Percentiles rank a stretch among this genome's conserved stretches.
Conservation (phyloP, 2,113 vertebrate genomes). For the Dipodomys ordii region DNA sequence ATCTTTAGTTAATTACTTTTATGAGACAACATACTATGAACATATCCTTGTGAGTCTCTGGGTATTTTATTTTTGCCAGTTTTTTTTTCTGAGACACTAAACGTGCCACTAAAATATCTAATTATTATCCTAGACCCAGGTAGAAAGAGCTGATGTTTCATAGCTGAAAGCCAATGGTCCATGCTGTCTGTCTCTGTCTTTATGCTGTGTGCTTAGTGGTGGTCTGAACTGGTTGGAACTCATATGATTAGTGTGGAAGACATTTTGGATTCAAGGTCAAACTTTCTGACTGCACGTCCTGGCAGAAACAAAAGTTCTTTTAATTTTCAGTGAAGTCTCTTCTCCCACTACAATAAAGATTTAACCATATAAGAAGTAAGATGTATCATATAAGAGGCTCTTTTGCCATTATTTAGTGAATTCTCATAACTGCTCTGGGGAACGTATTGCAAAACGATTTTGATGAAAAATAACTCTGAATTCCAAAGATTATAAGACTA, state of each 20-base stretch:
- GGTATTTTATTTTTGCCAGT: conserved; percentile 23
- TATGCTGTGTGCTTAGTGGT: neutral
- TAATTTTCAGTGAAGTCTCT: neutral
- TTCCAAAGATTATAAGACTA: neutral
- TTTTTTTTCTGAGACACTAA: conserved; percentile 1
- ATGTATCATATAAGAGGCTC: neutral
- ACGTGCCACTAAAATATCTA: neutral
- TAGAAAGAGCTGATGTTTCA: neutral
- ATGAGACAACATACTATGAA: neutral
- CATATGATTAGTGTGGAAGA: neutral
- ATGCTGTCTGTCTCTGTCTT: neutral
- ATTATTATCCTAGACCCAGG: neutral
- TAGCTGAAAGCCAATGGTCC: neutral
- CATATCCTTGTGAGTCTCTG: neutral
- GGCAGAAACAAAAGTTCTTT: neutral
- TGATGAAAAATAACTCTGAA: neutral
- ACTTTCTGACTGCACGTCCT: neutral
- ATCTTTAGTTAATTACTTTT: conserved; percentile 52
- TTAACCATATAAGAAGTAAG: neutral
- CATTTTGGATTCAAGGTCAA: neutral
- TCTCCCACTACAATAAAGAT: neutral
- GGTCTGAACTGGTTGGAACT: accelerated
- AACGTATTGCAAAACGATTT: neutral
- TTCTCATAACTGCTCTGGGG: neutral
- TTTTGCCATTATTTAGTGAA: neutral